Evolutionary conservation across 2,888 invertebrate genomes (phyloP).

Genomic region (Phaedon cochleariae): DNA sequence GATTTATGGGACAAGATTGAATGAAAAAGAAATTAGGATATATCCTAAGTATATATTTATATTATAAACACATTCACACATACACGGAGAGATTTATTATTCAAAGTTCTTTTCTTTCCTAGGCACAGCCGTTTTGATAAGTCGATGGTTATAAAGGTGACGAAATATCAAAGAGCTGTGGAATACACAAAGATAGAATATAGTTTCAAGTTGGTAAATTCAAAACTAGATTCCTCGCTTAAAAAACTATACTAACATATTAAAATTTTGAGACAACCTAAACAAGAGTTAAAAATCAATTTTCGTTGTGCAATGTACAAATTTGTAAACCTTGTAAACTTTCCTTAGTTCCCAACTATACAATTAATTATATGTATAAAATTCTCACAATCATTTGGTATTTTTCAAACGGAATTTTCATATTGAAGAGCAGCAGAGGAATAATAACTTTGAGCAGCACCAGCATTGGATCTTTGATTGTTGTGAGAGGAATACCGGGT

Average conservation of each 20-base stretch:
- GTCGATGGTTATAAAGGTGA: conserved; percentile 49
- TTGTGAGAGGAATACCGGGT: too few relatives aligned
- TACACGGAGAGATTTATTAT: conserved; percentile 55
- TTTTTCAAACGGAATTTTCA: conserved; percentile 7
- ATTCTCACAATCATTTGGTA: conserved; percentile 6
- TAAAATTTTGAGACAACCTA: conserved; percentile 40
- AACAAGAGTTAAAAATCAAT: conserved; percentile 40
- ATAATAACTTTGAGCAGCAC: too few relatives aligned
- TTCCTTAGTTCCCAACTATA: conserved; percentile 35
- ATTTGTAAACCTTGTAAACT: conserved; percentile 33
- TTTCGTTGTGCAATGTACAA: conserved; percentile 60
- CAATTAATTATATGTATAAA: conserved; percentile 5
- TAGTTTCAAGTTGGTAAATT: conserved; percentile 50
- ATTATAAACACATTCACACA: conserved; percentile 63
- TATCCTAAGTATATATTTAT: conserved; percentile 59
- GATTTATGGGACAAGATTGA: too few relatives aligned
- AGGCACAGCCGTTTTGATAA: conserved; percentile 61
- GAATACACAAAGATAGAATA: conserved; percentile 44
- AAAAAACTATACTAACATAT: conserved; percentile 39
- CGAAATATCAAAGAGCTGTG: conserved; percentile 59
- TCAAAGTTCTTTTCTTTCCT: conserved; percentile 45
- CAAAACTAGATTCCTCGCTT: conserved; percentile 50
- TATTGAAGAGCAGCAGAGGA: too few relatives aligned
- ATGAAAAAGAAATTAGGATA: conserved; percentile 48
- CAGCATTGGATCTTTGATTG: too few relatives aligned